Conservation (phyloP, 2,113 vertebrate species). For the Upupa epops region DNA sequence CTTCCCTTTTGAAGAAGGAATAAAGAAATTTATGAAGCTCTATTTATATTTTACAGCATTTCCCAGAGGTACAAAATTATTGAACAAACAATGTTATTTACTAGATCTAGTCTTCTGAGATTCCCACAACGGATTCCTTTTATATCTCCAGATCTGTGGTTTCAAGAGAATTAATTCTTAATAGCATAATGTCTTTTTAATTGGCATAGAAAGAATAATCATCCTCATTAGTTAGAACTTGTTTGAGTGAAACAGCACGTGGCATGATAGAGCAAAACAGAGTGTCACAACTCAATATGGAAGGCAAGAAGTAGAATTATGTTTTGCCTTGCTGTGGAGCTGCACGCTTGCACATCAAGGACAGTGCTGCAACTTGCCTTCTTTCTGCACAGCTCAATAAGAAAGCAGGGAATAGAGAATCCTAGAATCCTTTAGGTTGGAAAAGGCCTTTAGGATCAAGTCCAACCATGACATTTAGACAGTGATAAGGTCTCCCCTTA, state of each 20-base stretch:
- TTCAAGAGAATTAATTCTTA: background rate
- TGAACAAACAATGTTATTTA: constrained; percentile 26
- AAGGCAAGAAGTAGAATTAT: background rate
- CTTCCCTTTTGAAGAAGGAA: background rate
- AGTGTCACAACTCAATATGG: background rate
- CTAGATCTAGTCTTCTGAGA: background rate
- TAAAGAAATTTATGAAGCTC: background rate
- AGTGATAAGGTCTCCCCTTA: no score
- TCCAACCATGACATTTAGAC: no score
- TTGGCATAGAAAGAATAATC: background rate
- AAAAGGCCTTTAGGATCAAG: no score
- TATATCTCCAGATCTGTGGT: background rate
- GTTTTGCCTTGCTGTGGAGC: background rate
- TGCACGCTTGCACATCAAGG: background rate
- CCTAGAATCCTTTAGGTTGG: no score
- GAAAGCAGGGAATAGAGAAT: background rate
- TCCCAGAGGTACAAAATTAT: background rate
- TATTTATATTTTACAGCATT: background rate
- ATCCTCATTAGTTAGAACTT: background rate
- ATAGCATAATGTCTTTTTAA: background rate
- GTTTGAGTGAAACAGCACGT: background rate
- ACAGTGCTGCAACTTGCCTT: accelerated
- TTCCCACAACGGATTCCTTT: background rate
- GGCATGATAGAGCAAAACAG: background rate
- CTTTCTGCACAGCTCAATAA: background rate